Conservation (phyloP, 2,888 invertebrate species). For the Oasisia sp. region DNA sequence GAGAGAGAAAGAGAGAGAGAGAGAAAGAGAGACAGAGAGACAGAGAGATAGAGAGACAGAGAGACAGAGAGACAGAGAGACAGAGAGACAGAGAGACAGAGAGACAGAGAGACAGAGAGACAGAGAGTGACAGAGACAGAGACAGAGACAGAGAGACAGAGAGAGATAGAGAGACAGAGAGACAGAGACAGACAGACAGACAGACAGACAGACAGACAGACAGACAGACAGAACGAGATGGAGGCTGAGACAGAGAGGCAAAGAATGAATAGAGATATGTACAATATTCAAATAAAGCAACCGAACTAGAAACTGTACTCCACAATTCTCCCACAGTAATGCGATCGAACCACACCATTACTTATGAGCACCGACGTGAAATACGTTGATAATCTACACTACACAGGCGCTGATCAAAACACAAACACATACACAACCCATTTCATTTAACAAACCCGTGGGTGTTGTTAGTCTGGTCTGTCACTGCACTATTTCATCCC, state of each 20-base stretch:
- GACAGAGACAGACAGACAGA: too few species aligned
- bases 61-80: conserved; percentile 20
- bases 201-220: neutral
- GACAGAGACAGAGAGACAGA: neutral
- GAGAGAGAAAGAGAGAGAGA: neutral
- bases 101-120: neutral
- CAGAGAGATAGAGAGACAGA: neutral
- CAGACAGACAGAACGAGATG: neutral
- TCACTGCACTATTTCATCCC: neutral
- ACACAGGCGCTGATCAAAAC: too few species aligned
- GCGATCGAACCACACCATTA: too few species aligned
- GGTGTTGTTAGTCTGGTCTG: neutral
- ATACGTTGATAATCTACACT: too few species aligned
- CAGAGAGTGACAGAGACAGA: neutral
- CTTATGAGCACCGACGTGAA: too few species aligned
- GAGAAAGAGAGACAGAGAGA: neutral
- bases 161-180: neutral
- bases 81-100: neutral
- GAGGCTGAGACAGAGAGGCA: neutral
- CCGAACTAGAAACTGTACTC: too few species aligned
- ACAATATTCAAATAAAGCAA: too few species aligned
- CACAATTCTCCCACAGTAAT: too few species aligned
- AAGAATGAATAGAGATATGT: neutral
- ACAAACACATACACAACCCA: too few species aligned
- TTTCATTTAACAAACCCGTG: too few species aligned